Conservation (phyloP, 2,113 vertebrate species). For the Ramphastos sulfuratus region DNA sequence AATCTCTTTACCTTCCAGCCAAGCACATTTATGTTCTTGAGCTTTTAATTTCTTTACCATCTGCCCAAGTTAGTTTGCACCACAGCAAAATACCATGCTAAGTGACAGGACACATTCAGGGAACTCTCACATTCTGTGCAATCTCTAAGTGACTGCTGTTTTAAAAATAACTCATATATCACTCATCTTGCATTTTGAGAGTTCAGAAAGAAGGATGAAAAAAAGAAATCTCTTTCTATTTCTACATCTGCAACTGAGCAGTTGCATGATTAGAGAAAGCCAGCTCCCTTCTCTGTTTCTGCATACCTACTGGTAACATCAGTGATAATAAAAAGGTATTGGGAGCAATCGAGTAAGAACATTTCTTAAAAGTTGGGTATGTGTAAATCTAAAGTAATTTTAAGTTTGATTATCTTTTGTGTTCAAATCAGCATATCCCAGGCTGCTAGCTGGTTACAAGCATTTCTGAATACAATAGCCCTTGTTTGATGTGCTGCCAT, state of each 20-base stretch:
- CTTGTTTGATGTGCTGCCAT: conserved; percentile 2
- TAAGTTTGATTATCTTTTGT: background rate
- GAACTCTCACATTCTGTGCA: conserved; percentile 32
- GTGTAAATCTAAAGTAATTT: background rate
- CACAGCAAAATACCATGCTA: background rate
- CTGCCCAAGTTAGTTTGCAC: conserved; percentile 20
- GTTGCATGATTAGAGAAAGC: background rate
- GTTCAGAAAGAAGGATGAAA: conserved; percentile 18
- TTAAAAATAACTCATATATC: conserved; percentile 33
- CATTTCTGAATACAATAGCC: background rate
- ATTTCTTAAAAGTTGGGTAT: background rate
- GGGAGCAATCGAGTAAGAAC: background rate
- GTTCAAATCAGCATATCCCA: background rate
- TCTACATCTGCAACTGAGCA: background rate
- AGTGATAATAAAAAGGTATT: background rate
- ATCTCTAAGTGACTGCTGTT: background rate
- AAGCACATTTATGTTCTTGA: conserved; percentile 29
- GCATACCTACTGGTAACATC: background rate
- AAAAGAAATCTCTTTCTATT: background rate
- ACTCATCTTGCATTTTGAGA: background rate
- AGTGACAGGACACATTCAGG: conserved; percentile 45
- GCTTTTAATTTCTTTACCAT: conserved; percentile 42
- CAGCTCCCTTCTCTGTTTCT: background rate
- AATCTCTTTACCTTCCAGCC: background rate
- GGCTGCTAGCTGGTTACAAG: background rate